Base-by-base conservation (phyloP, 2,797 vertebrate genomes). In the Phataginus tetradactyla region DNA sequence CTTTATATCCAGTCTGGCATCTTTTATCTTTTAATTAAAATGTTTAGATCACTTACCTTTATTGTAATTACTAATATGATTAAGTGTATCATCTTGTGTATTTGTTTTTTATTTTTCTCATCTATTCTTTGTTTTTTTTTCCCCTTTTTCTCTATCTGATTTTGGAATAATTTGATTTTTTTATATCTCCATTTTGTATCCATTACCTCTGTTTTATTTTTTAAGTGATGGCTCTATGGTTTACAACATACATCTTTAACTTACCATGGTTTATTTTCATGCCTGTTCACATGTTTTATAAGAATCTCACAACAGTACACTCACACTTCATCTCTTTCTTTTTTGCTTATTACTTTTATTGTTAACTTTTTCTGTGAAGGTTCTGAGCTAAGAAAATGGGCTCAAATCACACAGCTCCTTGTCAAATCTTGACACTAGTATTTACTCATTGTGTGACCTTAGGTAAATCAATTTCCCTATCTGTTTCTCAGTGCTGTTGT, bases 41-140 rank as follows among this genome's bases (percentile, higher is more conserved):
- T 61, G 25, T 86, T 87, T 87, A 78, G 25, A 34, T 11, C 81
- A 87, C 79, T 93, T 93, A 96, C 3, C 79, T 81, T 93, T 96
- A 90, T 51, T 91, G 27, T 61, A 49, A 37, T 55, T 68, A 84
- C 68, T 7, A 87, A 32, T 53, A 55, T 39, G 25, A 23, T 51
- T 83, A 74, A 86, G n/a, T 64, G 81, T 51, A 75, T 49, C 21
- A 88, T 37, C 1, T 94, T 74, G 29, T 4, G 10, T 81, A 23
- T 68, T 55, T 86, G 15, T 74, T 72, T 91, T 37, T 69, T 37
- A 45, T 59, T 90, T 59, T n/a, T 72, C 20, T 53, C 10, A 34
- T 88, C 7, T 69, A 3, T n/a, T 72, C 6, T 85, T 87, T 88
- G 11, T 59, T 7, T 42, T 42, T 51, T 83, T 64, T n/a, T 4